A percentile compares a stretch with the other conserved stretches of the same genome.
Evolutionary conservation across 2,888 invertebrate species (phyloP).

Genomic region (Atethmia centrago): DNA sequence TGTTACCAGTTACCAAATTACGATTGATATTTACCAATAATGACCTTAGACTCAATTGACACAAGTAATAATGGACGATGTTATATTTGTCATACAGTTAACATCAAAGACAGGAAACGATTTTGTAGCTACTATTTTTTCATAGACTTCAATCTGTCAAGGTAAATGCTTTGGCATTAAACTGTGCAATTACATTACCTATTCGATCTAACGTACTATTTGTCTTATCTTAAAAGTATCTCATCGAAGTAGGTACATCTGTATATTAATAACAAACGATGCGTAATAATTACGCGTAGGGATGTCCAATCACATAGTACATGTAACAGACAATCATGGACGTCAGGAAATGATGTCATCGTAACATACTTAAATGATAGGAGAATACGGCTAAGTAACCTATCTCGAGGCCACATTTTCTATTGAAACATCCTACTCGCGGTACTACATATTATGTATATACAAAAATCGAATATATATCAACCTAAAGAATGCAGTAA

Average conservation of each 20-base stretch:
- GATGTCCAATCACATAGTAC: conserved; percentile 59
- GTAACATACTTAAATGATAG: conserved; percentile 72
- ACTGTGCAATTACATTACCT: conserved; percentile 20
- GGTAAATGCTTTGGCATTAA: conserved; percentile 70
- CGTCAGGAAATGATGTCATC: conserved; percentile 86
- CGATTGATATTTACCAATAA: conserved; percentile 60
- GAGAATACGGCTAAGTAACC: conserved; percentile 87
- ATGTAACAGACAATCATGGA: conserved; percentile 79
- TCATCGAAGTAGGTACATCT: not conserved
- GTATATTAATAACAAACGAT: conserved; percentile 24
- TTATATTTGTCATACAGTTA: conserved; percentile 82
- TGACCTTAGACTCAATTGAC: conserved; percentile 83
- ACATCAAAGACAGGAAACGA: conserved; percentile 84
- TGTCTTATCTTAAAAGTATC: conserved; percentile 4
- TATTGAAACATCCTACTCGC: conserved; percentile 78
- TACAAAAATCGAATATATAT: conserved; percentile 26
- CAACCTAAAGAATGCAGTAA: conserved; percentile 70
- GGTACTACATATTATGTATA: conserved; percentile 21
- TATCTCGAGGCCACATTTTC: conserved; percentile 87
- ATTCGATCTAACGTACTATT: not conserved
- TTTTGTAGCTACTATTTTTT: conserved; percentile 72
- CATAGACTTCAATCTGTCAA: conserved; percentile 78
- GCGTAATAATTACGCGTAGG: conserved; percentile 51
- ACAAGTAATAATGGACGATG: conserved; percentile 74
- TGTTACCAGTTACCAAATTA: conserved; percentile 42